Evolutionary conservation across 2,113 vertebrate genomes (phyloP), one percentile per base, ranked within the genome.

Genomic region (Gallinago jamesoni): DNA sequence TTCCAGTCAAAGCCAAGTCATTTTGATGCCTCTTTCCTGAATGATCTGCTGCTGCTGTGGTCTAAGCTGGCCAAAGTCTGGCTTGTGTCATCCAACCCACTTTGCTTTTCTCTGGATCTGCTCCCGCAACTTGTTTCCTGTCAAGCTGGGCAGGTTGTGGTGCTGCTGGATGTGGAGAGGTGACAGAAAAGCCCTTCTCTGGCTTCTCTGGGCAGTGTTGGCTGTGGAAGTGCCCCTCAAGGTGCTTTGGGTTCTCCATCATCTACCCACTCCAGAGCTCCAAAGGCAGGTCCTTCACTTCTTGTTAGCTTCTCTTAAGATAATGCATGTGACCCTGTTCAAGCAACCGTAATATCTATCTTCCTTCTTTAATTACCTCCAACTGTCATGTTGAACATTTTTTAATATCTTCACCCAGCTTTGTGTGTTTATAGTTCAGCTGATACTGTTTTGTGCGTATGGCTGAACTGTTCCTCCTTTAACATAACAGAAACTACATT

Each of bases 321-420:
- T 80, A 72, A 28, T 2, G 2, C 0, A 0, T 18, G 15, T 2
- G 4, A 50, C 37, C n/a, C 21, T 64, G 17, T 41, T 56, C 25
- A 60, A 50, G 12, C 14, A 81, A 9, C 19, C 43, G 76, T 47
- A 7, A 24, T 63, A 15, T 19, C 39, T 39, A 4, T 39, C 10
- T 25, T 14, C 17, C 30, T 47, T 48, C 22, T 70, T 78, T 15
- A 19, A 1, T 41, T 94, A 33, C 22, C 22, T 72, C 8, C 60
- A 9, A 35, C 43, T 68, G 8, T 31, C 5, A 6, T 3, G 3
- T 23, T 43, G 56, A 23, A 5, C 31, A 5, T 31, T 47, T 50
- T 45, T 41, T 41, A 57, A 14, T 70, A 5, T 74, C 67, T 75
- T 56, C 33, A 28, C 27, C 8, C 27, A 16, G 12, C 14, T 59